Evolutionary conservation across 1,140 invertebrate species (phyloP), one percentile per base, ranked within the genome.

Genomic region (Laodelphax striatellus): DNA sequence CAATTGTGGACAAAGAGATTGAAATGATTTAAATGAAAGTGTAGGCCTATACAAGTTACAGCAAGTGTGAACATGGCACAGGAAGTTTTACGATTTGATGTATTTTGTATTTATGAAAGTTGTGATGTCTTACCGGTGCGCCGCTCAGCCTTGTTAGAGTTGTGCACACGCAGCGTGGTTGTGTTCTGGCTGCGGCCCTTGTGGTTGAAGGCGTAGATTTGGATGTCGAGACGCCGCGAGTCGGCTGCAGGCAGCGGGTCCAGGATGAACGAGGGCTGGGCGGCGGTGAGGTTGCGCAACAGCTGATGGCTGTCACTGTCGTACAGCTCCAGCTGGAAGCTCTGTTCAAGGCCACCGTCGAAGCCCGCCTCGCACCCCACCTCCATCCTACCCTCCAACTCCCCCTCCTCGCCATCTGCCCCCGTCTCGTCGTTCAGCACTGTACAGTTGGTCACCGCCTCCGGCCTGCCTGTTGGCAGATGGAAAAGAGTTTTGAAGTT

Each of bases 61-160:
- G n/a, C n/a, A n/a, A n/a, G n/a, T n/a, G n/a, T n/a, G n/a, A n/a
- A n/a, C n/a, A n/a, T n/a, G n/a, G n/a, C n/a, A n/a, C n/a, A n/a
- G n/a, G n/a, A n/a, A n/a, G n/a, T n/a, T n/a, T n/a, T n/a, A n/a
- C n/a, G n/a, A n/a, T n/a, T n/a, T n/a, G n/a, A n/a, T n/a, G n/a
- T n/a, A n/a, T n/a, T n/a, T n/a, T n/a, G n/a, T n/a, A n/a, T n/a
- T n/a, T n/a, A n/a, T n/a, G n/a, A n/a, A n/a, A n/a, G n/a, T n/a
- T n/a, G n/a, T n/a, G 24, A 6, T 28, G 24, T 28, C 5, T 58
- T 19, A 85, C 86, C 84, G 69, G 84, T 87, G 66, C 86, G 82
- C 72, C 85, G 87, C 68, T 89, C 86, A n/a, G 87, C 86, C 61
- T 83, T 80, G 70, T 87, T 88, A 5, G 88, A 73, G 1, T 86